Conservation (phyloP, 2,797 vertebrate genomes). For the Leptoclinus maculatus region DNA sequence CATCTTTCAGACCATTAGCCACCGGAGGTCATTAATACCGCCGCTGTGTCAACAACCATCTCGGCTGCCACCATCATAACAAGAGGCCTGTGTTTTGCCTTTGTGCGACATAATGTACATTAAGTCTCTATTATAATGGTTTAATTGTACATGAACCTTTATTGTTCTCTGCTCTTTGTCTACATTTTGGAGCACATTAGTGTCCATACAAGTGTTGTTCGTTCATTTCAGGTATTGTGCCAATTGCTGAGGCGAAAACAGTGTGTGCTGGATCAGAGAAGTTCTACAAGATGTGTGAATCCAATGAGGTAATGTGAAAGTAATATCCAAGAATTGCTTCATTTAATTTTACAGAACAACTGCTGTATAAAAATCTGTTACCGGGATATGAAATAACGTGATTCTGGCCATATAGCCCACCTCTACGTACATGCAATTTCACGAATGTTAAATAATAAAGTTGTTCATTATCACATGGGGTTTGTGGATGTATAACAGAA, state of each 20-base stretch:
- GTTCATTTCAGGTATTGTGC: slow-evolving; percentile 89
- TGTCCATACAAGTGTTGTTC: not conserved
- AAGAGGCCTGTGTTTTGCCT: not conserved
- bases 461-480: not conserved
- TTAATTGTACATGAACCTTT: not conserved
- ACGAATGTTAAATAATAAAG: not conserved
- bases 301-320: slow-evolving; percentile 88
- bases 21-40: slow-evolving; percentile 21
- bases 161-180: not conserved
- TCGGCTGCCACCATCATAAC: slow-evolving; percentile 17
- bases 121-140: not conserved
- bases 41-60: slow-evolving; percentile 40
- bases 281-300: slow-evolving; percentile 96
- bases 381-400: not conserved
- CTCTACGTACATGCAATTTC: too few species aligned
- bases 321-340: not conserved
- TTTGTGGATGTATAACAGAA: not conserved
- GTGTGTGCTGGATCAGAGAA: slow-evolving; percentile 93
- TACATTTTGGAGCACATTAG: not conserved
- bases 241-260: slow-evolving; percentile 92
- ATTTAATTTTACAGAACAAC: not conserved
- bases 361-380: too few species aligned
- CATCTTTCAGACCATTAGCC: slow-evolving; percentile 52
- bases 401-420: not conserved
- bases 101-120: not conserved